Conservation (phyloP, 2,113 vertebrate species). For the Natator depressus region DNA sequence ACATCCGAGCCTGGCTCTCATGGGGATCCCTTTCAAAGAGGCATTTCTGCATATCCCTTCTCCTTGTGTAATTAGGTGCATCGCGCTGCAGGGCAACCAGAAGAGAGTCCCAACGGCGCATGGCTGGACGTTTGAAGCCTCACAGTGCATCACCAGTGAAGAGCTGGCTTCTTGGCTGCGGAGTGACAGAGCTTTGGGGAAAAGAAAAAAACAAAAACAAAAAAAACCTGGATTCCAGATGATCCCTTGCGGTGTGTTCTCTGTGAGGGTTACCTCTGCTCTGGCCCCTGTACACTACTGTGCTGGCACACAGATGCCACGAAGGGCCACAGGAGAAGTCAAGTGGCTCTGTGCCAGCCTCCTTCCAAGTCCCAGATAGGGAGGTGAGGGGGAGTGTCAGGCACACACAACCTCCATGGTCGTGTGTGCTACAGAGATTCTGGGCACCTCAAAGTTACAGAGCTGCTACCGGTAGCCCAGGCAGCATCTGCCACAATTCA, state of each 20-base stretch:
- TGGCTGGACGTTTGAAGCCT: not conserved
- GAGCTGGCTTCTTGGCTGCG: not conserved
- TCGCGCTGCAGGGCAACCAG: accelerated
- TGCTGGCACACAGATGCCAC: not conserved
- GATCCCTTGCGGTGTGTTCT: not conserved
- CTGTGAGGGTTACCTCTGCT: not conserved
- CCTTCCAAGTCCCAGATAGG: not conserved
- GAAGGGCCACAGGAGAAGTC: not conserved
- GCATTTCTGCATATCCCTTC: not conserved
- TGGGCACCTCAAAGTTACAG: not conserved
- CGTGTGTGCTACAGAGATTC: not conserved
- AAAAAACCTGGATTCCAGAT: not conserved
- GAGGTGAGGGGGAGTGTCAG: not conserved
- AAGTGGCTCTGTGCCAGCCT: not conserved
- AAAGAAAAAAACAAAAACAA: not conserved
- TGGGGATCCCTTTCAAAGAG: not conserved
- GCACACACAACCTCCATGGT: not conserved
- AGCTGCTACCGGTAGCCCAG: not conserved
- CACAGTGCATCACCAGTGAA: not conserved
- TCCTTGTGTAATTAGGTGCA: not conserved
- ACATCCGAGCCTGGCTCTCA: not conserved
- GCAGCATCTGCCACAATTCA: not conserved
- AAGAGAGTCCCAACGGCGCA: not conserved
- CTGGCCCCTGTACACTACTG: not conserved
- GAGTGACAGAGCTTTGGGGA: not conserved